Base-by-base conservation (phyloP, 2,113 vertebrate species). In the Corythornis vintsioides region DNA sequence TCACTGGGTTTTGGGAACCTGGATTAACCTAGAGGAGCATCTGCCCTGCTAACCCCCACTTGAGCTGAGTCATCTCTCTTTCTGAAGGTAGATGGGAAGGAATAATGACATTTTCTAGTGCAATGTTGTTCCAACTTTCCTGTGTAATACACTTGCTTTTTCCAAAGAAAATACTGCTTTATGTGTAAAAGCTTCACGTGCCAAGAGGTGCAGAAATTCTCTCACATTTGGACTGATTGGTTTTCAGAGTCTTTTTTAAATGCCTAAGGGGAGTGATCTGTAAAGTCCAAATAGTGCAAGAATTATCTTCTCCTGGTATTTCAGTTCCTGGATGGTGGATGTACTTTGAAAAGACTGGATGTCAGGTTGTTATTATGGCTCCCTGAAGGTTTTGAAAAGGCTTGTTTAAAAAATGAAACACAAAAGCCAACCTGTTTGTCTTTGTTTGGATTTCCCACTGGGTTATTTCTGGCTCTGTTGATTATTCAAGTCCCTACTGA, bases 401-500 rank as follows among this genome's bases (percentile, higher is more conserved):
- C 7, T 7, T 3, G 1, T 63, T 83, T 8, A 60, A 74, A 73
- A 83, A 75, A 43, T 48, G 65, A 83, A 88, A 91, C 40, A 43
- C 6, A 29, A 83, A 83, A 89, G 56, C 25, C 82, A 94, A 87
- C 66, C 28, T 64, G 29, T 91, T 94, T 91, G 63, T 50, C 33
- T 91, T 80, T 72, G 67, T 83, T 83, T 88, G 56, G 82, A 53
- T 86, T 95, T 93, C 78, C 43, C 57, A 31, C 48, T 35, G 45
- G 15, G n/a, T 71, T 92, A 81, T 88, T 95, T 88, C 69, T 88
- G 86, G 40, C 57, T 81, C 65, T 52, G 53, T 43, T 81, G 57
- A 83, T 93, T 93, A 65, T 90, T 87, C 40, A 86, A n/a, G 24
- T 86, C 61, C 35, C 35, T 92, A 1, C 72, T 83, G 69, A 81